phyloP scores from a whole-genome alignment of 2,113 vertebrate genomes.

The Chaetorhynchus papuensis region DNA sequence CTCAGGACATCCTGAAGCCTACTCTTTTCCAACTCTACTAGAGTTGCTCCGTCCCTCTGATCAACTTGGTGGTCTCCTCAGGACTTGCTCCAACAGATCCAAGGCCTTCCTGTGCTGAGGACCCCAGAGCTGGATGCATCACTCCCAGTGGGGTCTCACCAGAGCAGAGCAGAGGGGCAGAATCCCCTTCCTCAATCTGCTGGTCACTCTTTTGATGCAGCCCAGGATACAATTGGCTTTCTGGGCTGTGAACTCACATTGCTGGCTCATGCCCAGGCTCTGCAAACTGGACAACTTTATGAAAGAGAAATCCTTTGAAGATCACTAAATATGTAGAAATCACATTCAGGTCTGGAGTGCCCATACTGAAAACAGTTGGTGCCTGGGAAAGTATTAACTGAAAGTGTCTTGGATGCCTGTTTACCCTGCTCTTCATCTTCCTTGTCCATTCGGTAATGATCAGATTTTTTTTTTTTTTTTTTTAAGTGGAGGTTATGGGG shows the following conservation, averaged over 20 bases:
- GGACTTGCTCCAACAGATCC: neutral
- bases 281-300: neutral
- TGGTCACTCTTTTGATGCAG: neutral
- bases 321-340: neutral
- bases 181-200: rapidly evolving
- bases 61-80: neutral
- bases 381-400: neutral
- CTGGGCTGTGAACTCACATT: neutral
- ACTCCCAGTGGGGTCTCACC: neutral
- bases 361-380: neutral
- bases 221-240: neutral
- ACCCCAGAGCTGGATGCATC: neutral
- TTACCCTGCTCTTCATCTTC: neutral
- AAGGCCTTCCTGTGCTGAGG: neutral
- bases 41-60: rapidly evolving
- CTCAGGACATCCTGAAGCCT: neutral
- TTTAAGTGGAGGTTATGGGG: neutral
- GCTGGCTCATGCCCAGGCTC: neutral
- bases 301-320: neutral
- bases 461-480: neutral
- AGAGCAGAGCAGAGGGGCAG: neutral
- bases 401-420: neutral
- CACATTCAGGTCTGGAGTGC: neutral
- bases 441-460: neutral
- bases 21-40: neutral